These are phyloP conservation scores for Cremastinae sp. DNA, from an alignment of 2,888 invertebrate genomes.

Conservation along the genomic window DNA sequence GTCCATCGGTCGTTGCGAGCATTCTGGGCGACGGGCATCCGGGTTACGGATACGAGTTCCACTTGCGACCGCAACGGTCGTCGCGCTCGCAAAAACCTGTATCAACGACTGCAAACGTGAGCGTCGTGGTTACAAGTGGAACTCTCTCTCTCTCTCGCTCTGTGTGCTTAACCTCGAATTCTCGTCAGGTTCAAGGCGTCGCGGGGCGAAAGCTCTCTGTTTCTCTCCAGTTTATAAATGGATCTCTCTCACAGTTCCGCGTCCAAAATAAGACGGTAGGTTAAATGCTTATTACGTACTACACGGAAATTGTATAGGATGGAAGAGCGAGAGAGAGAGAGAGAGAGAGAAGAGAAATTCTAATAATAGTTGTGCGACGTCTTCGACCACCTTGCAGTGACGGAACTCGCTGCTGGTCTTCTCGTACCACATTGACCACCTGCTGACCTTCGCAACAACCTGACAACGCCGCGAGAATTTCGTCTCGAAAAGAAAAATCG, in stretches of 20 bases:
- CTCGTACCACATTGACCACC: constrained; percentile 56
- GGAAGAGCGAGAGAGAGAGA: constrained; percentile 15
- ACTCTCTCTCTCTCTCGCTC: too few relatives aligned
- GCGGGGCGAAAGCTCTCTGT: not conserved
- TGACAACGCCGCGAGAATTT: constrained; percentile 29
- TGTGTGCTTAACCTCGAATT: constrained; percentile 31
- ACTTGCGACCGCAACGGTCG: too few relatives aligned
- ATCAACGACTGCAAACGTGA: too few relatives aligned
- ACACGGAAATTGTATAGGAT: constrained; percentile 22
- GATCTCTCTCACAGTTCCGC: not conserved
- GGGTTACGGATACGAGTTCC: too few relatives aligned
- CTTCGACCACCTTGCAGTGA: constrained; percentile 60
- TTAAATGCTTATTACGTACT: constrained; percentile 50
- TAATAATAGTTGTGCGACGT: constrained; percentile 61
- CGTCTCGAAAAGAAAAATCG: not conserved
- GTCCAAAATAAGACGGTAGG: constrained; percentile 34
- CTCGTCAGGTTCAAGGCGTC: constrained; percentile 53
- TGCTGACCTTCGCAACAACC: constrained; percentile 57
- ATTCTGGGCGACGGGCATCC: too few relatives aligned
- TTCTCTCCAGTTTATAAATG: constrained; percentile 53
- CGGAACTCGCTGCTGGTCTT: constrained; percentile 13
- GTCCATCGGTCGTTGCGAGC: too few relatives aligned
- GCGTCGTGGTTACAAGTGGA: too few relatives aligned
- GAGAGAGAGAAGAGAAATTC: constrained; percentile 24
- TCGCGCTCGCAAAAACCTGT: too few relatives aligned